Base-by-base conservation (phyloP, 1,140 invertebrate genomes). In the Heliconius congener region DNA sequence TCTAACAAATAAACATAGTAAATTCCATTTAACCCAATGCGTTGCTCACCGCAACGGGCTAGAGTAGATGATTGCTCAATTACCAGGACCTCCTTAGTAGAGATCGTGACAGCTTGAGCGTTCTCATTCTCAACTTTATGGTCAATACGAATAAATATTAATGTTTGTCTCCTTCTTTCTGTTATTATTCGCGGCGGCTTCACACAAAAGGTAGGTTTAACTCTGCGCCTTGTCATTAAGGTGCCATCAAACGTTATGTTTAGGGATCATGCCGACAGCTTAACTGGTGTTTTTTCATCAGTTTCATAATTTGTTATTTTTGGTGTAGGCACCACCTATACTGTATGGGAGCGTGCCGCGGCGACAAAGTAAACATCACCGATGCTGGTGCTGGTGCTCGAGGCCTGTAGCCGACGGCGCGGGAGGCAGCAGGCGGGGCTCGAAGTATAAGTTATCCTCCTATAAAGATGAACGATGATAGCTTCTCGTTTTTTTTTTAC, bases 31-130 rank as follows among this genome's bases (percentile, higher is more conserved):
- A 91, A 90, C 90, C 87, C 86, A 80, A 91, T 90, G 89, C 90
- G 88, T 88, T 87, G 91, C 90, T 93, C 86, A 94, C 93, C 93
- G 87, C 93, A 93, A 90, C 83, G 83, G 87, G 83, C 90, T 94
- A 93, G 93, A 93, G 89, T 87, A 93, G 92, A 93, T 91, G 90
- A 94, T 94, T 94, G 93, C 92, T 94, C 93, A 93, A 94, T 94
- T 93, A 94, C 88, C 85, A 89, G 89, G 93, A 94, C 93, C 93
- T 94, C 93, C 93, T 94, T 94, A 93, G 93, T 93, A 87, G 93
- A 91, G 85, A 83, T 83, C 86, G 83, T 87, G 86, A 83, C 84
- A 86, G 81, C 75, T 72, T 6, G 46, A 18, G 18, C 73, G 27
- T 34, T 46, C 27, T 73, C 70, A 86, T 82, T 85, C 83, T 87